These are phyloP conservation scores for Grallaria varia DNA, from an alignment of 2,113 vertebrate species.

Conservation along the genomic window DNA sequence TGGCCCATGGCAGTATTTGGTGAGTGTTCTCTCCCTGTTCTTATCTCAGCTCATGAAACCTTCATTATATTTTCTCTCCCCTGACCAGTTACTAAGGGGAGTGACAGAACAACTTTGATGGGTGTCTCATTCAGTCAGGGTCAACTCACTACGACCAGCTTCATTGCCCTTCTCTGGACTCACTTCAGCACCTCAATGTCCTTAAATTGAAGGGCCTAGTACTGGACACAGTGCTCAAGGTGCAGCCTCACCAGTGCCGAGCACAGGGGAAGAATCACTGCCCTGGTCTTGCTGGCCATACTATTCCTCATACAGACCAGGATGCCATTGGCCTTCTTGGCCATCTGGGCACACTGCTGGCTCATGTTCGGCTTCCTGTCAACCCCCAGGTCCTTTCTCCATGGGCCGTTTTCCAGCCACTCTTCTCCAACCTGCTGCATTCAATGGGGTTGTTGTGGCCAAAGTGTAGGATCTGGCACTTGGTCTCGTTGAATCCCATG, in stretches of 20 bases:
- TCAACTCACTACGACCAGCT: neutral
- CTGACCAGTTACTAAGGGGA: neutral
- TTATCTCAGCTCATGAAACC: neutral
- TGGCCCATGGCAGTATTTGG: neutral
- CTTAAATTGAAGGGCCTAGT: neutral
- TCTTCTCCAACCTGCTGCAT: neutral
- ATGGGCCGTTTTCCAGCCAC: neutral
- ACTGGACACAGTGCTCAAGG: accelerated
- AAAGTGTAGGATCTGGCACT: neutral
- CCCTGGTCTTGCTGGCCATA: neutral
- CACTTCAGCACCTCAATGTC: neutral
- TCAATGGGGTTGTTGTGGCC: accelerated
- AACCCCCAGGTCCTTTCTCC: neutral
- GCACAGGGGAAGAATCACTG: accelerated
- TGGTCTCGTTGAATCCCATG: neutral
- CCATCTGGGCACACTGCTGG: neutral
- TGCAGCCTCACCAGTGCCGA: accelerated
- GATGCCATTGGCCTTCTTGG: neutral
- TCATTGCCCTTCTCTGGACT: accelerated
- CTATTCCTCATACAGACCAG: neutral
- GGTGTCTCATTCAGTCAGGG: neutral
- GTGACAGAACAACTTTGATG: neutral
- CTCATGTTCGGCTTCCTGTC: neutral
- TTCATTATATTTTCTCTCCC: neutral
- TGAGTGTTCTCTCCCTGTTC: neutral